Conservation (phyloP, 92 coral and sea anemone species). For the Ricordea florida region DNA sequence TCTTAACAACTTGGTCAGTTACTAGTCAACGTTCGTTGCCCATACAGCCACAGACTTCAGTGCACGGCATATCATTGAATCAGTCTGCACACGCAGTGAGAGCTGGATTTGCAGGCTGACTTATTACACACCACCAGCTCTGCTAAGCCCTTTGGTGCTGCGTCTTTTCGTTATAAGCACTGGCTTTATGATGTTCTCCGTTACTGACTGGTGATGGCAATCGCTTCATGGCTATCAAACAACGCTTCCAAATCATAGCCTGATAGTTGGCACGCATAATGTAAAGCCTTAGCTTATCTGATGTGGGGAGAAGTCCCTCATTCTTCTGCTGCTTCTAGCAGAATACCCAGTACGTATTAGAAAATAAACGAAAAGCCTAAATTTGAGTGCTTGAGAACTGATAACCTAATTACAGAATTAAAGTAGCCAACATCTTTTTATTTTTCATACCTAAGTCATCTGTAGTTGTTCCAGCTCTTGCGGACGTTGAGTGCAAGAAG, state of each 20-base stretch:
- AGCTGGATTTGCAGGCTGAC: conserved; percentile 29
- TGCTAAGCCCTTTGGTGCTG: conserved; percentile 50
- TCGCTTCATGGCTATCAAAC: conserved; percentile 22
- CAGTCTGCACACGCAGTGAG: conserved; percentile 27
- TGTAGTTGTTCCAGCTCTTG: neutral
- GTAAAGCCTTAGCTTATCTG: conserved; percentile 15
- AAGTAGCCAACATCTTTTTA: too few relatives aligned
- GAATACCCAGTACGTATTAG: conserved; percentile 19
- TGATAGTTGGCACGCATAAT: conserved; percentile 59
- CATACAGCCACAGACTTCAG: conserved; percentile 57
- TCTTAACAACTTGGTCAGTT: too few relatives aligned
- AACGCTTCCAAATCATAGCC: conserved; percentile 35
- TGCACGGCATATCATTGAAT: conserved; percentile 42
- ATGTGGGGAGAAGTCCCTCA: conserved; percentile 44
- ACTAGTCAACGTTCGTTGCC: conserved; percentile 49
- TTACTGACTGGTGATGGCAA: conserved; percentile 49
- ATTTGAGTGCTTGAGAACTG: neutral
- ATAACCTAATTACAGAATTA: too few relatives aligned
- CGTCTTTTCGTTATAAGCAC: conserved; percentile 34
- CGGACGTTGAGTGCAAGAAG: neutral
- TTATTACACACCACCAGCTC: conserved; percentile 29
- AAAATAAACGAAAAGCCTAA: neutral
- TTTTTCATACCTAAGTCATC: neutral
- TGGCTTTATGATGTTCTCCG: conserved; percentile 29
- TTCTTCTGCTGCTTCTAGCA: conserved; percentile 45